Evolutionary conservation across 2,888 invertebrate genomes (phyloP).

Genomic region (Prosopocoilus inquinatus): DNA sequence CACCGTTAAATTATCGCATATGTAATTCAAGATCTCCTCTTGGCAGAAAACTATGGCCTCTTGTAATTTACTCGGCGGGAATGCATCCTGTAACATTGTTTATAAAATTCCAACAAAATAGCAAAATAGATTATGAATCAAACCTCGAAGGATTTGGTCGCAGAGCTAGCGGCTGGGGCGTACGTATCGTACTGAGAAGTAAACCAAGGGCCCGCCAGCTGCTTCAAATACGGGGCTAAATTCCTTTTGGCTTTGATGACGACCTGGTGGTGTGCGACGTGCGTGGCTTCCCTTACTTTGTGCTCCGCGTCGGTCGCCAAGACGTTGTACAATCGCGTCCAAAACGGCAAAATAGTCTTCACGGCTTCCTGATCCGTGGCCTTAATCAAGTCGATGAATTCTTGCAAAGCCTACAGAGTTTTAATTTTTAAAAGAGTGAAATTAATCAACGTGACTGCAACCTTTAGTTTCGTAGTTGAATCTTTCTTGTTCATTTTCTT

Average conservation of each 20-base stretch:
- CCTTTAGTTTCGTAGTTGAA: conserved; percentile 85
- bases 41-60: conserved; percentile 83
- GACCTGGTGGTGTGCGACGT: conserved; percentile 69
- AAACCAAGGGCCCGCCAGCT: conserved; percentile 81
- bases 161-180: conserved; percentile 77
- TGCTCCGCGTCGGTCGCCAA: conserved; percentile 79
- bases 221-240: conserved; percentile 76
- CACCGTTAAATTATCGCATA: conserved; percentile 68
- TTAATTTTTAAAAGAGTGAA: not conserved
- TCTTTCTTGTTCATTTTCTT: conserved; percentile 91
- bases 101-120: not conserved
- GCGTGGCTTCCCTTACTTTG: conserved; percentile 77
- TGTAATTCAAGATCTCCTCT: conserved; percentile 71
- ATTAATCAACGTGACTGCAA: conserved; percentile 38
- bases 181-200: conserved; percentile 82
- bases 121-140: conserved; percentile 34
- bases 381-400: conserved; percentile 70
- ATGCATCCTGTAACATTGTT: conserved; percentile 62
- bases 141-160: conserved; percentile 65
- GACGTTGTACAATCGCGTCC: conserved; percentile 78
- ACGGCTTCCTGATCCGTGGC: conserved; percentile 65
- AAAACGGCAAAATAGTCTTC: conserved; percentile 72
- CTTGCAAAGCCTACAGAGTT: conserved; percentile 69
- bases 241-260: conserved; percentile 69
- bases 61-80: conserved; percentile 72